Percentiles rank a stretch among this genome's conserved stretches.
These are phyloP conservation scores for Drosophila trichaetosa DNA, from an alignment of 2,888 invertebrate species.

Conservation along the genomic window DNA sequence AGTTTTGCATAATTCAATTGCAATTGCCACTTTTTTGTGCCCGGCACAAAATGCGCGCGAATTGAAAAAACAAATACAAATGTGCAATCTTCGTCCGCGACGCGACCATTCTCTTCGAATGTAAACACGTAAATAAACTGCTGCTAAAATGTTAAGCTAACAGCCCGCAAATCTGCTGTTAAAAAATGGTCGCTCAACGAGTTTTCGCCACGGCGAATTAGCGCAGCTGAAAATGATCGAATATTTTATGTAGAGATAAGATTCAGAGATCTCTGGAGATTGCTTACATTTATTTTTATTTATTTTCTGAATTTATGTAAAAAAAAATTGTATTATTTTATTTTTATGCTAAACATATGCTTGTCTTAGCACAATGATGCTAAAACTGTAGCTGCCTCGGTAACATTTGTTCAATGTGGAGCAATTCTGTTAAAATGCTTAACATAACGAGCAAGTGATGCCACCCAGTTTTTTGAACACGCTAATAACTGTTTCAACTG, in stretches of 20 bases:
- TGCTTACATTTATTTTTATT: not conserved
- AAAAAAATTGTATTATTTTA: not conserved
- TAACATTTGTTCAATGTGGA: constrained; percentile 10
- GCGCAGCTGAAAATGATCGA: not conserved
- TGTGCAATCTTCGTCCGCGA: constrained; percentile 4
- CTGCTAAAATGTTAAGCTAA: constrained; percentile 19
- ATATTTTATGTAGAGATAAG: not conserved
- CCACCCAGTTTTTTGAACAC: not conserved
- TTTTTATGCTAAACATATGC: not conserved
- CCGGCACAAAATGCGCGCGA: constrained; percentile 75
- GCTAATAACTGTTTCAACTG: not conserved
- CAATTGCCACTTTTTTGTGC: constrained; percentile 41
- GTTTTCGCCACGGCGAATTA: constrained; percentile 25
- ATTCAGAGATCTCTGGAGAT: not conserved
- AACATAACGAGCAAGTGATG: not conserved
- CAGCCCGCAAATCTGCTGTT: constrained; percentile 22
- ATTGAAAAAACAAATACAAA: constrained; percentile 29
- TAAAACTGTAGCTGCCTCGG: constrained; percentile 4
- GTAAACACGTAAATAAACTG: constrained; percentile 25
- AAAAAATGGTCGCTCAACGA: not conserved
- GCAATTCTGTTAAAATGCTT: constrained; percentile 12
- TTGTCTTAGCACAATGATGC: not conserved
- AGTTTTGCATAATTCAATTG: constrained; percentile 42
- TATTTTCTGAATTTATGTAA: not conserved
- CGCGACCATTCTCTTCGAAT: constrained; percentile 5